Percentiles rank a stretch among this genome's conserved stretches.
These are phyloP conservation scores for Villa cingulata DNA, from an alignment of 2,888 invertebrate species.

Conservation along the genomic window DNA sequence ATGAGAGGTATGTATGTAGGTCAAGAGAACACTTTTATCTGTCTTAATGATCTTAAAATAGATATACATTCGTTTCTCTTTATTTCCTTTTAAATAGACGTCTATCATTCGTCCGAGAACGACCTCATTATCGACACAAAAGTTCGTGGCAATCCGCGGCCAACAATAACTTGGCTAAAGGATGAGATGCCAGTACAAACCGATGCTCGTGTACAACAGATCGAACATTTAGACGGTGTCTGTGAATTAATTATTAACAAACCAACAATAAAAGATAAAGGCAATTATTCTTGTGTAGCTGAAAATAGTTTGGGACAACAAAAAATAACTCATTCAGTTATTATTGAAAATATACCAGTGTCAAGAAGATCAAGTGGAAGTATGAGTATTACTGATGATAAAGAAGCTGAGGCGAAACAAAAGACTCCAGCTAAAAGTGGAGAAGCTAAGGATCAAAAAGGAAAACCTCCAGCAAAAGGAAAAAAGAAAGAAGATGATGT, in stretches of 20 bases:
- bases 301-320: conserved; percentile 59
- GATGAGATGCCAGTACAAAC: conserved; percentile 45
- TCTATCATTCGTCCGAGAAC: conserved; percentile 56
- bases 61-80: conserved; percentile 1
- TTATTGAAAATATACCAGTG: conserved; percentile 27
- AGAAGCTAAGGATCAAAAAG: conserved; percentile 8
- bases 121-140: conserved; percentile 68
- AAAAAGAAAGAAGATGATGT: conserved; percentile 21
- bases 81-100: conserved; percentile 39
- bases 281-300: conserved; percentile 41
- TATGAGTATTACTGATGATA: conserved; percentile 14
- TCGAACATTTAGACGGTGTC: conserved; percentile 60
- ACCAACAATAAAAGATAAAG: conserved; percentile 48
- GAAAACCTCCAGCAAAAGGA: conserved; percentile 19
- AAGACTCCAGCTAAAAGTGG: conserved; percentile 17
- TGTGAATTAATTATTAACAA: conserved; percentile 56
- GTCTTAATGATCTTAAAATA: conserved; percentile 1
- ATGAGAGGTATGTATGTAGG: conserved; percentile 45
- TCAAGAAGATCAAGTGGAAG: conserved; percentile 30
- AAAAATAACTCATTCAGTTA: conserved; percentile 56
- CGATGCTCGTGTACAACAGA: conserved; percentile 47
- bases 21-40: conserved; percentile 6
- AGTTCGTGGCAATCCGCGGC: conserved; percentile 59
- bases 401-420: conserved; percentile 12
- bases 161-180: conserved; percentile 60